Conservation (phyloP, 2,113 vertebrate species). For the Corynorhinus townsendii region DNA sequence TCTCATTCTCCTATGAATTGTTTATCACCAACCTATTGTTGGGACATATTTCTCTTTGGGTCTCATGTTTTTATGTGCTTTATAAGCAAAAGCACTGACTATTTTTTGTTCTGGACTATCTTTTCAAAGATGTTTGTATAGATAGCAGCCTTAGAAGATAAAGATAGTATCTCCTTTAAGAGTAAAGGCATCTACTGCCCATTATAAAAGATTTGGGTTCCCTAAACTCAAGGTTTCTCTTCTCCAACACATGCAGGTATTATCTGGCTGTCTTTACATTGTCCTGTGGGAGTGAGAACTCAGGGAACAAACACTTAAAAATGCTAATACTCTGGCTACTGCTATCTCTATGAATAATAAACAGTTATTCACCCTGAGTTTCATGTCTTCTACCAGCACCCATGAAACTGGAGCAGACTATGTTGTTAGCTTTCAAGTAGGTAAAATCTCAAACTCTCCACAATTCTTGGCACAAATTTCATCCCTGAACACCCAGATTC, state of each 20-base stretch:
- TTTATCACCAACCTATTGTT: not conserved
- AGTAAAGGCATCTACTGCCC: not conserved
- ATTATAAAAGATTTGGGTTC: not conserved
- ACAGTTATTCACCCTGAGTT: not conserved
- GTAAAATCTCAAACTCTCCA: not conserved
- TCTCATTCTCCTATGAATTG: not conserved
- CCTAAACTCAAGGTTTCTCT: not conserved
- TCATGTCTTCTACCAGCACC: not conserved
- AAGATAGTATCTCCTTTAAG: not conserved
- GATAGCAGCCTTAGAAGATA: not conserved
- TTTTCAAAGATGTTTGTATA: not conserved
- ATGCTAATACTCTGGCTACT: not conserved
- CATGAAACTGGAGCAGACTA: not conserved
- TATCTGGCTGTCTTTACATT: not conserved
- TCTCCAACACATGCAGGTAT: not conserved
- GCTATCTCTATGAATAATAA: not conserved
- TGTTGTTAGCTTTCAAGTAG: not conserved
- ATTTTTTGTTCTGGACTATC: not conserved
- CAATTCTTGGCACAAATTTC: not conserved
- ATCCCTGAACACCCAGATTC: not conserved
- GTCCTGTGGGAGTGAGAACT: not conserved
- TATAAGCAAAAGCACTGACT: not conserved
- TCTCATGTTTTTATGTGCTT: not conserved
- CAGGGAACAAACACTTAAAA: not conserved
- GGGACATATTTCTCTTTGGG: not conserved